Conservation (phyloP, 2,113 vertebrate species). For the Sceloporus tristichus region DNA sequence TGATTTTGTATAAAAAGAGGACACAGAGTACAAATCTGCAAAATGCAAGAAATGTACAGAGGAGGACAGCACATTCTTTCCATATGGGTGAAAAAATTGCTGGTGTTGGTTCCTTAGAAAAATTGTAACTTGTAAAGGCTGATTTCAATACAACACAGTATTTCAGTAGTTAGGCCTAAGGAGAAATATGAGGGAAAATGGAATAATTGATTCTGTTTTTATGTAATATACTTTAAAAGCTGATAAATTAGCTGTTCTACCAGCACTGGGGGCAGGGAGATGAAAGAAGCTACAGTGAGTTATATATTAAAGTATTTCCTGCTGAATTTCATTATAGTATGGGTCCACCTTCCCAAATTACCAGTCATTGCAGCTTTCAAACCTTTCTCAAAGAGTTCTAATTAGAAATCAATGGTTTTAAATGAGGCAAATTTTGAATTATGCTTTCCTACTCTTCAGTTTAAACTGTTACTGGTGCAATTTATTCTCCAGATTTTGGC, state of each 20-base stretch:
- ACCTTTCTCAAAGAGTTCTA: conserved; percentile 22
- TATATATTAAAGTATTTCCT: conserved; percentile 10
- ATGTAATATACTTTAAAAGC: background rate
- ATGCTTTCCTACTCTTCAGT: conserved; percentile 4
- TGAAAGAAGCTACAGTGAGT: background rate
- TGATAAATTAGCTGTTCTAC: background rate
- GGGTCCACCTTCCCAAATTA: conserved; percentile 9
- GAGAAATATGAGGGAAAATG: background rate
- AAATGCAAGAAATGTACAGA: background rate
- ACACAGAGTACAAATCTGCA: background rate
- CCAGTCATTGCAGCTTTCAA: background rate
- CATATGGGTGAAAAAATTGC: background rate
- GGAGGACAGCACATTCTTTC: background rate
- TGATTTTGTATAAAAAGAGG: background rate
- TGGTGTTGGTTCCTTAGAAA: background rate
- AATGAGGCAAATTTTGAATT: conserved; percentile 16
- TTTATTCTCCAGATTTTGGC: background rate
- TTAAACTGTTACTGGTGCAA: conserved; percentile 1
- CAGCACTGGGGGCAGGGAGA: background rate
- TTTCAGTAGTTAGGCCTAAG: background rate
- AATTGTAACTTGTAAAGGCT: background rate
- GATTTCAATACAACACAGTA: background rate
- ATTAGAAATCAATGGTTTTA: conserved; percentile 32
- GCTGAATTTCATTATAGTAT: conserved; percentile 21
- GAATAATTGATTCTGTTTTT: conserved; percentile 13